Evolutionary conservation across 1,140 invertebrate genomes (phyloP).

Genomic region (Bombus confusus): DNA sequence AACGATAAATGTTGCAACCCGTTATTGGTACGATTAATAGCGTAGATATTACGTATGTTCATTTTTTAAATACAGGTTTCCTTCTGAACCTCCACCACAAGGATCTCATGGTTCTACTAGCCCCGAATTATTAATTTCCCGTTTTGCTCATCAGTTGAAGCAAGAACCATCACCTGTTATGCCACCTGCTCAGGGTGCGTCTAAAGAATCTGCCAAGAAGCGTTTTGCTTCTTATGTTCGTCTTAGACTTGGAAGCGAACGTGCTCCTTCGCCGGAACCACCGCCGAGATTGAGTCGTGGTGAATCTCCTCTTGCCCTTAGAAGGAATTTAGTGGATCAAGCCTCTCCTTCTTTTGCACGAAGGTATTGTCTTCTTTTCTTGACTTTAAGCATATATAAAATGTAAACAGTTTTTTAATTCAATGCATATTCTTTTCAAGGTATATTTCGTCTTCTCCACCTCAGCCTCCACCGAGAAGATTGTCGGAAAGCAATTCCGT

Average conservation of each 20-base stretch:
- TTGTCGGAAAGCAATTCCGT: constrained; percentile 87
- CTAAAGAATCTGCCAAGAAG: constrained; percentile 82
- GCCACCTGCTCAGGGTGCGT: constrained; percentile 65
- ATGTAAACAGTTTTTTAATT: not conserved
- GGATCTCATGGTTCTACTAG: constrained; percentile 75
- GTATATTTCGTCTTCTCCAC: constrained; percentile 87
- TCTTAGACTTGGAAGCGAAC: constrained; percentile 81
- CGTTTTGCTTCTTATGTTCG: constrained; percentile 91
- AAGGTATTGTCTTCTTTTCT: constrained; percentile 79
- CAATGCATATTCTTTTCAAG: constrained; percentile 70
- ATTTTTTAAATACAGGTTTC: constrained; percentile 69
- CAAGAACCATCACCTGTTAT: constrained; percentile 72
- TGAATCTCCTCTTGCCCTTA: constrained; percentile 85
- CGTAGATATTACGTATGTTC: not conserved
- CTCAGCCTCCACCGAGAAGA: constrained; percentile 84
- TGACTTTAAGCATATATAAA: not conserved
- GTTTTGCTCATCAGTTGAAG: constrained; percentile 77
- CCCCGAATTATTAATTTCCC: constrained; percentile 79
- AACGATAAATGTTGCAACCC: not conserved
- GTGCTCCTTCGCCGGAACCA: constrained; percentile 85
- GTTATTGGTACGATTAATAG: no score
- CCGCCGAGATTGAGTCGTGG: constrained; percentile 86
- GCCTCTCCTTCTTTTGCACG: constrained; percentile 83
- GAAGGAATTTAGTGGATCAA: constrained; percentile 84
- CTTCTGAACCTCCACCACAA: constrained; percentile 78